phyloP scores from a whole-genome alignment of 2,797 vertebrate genomes.

The Chloroceryle amazona region DNA sequence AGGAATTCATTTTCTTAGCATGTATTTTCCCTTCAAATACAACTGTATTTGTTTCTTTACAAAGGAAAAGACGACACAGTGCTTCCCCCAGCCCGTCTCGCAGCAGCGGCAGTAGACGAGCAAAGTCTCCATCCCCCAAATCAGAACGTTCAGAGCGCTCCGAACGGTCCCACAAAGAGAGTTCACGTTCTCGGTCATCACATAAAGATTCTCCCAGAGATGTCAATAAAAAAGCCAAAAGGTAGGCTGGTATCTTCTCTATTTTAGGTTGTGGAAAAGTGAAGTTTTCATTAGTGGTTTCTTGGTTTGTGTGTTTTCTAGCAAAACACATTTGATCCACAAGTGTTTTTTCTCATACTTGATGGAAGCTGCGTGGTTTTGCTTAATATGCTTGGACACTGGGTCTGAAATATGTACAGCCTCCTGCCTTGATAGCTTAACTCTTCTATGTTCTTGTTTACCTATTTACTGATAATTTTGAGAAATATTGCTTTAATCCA shows the following conservation, averaged over 20 bases:
- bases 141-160: conserved; percentile 91
- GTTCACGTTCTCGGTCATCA: conserved; percentile 87
- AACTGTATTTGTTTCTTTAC: neutral
- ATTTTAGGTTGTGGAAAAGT: neutral
- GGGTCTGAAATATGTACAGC: neutral
- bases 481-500: neutral
- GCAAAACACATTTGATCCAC: neutral
- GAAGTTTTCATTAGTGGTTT: neutral
- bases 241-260: conserved; percentile 80
- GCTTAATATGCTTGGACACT: neutral
- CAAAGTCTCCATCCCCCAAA: conserved; percentile 93
- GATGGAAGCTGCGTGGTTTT: neutral
- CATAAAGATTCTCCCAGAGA: conserved; percentile 97
- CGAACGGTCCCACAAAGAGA: conserved; percentile 93
- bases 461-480: neutral
- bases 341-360: rapidly evolving
- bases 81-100: conserved; percentile 92
- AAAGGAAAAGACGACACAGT: conserved; percentile 94
- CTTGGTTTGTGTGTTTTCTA: neutral
- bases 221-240: conserved; percentile 94
- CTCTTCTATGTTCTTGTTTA: neutral
- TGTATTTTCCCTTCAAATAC: neutral
- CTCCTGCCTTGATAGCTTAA: neutral
- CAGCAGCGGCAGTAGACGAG: conserved; percentile 88
- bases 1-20: rapidly evolving